phyloP scores from a whole-genome alignment of 92 coral and sea anemone genomes.

The Heteractis magnifica region DNA sequence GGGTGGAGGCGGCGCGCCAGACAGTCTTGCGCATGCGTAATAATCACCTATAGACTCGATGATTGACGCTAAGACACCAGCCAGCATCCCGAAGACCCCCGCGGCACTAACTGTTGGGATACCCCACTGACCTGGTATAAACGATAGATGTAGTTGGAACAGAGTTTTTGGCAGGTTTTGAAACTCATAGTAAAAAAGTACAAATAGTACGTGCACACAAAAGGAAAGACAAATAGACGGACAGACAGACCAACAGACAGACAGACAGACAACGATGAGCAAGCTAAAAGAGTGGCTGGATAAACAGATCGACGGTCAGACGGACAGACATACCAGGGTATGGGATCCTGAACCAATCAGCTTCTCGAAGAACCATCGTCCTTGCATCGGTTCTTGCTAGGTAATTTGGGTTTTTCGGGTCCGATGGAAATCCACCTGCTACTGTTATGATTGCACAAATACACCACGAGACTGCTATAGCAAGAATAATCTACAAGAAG shows the following conservation, averaged over 20 bases:
- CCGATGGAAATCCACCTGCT: conserved; percentile 59
- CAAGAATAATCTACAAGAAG: conserved; percentile 54
- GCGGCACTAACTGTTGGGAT: conserved; percentile 85
- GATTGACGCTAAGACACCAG: conserved; percentile 82
- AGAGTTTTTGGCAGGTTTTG: too few species aligned
- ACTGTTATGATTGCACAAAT: conserved; percentile 74
- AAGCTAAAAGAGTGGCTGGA: too few species aligned
- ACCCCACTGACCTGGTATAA: conserved; percentile 85
- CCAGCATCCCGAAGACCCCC: conserved; percentile 89
- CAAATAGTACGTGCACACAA: too few species aligned
- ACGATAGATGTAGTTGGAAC: not conserved
- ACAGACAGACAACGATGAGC: not conserved
- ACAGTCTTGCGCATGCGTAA: conserved; percentile 85
- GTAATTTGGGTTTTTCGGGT: conserved; percentile 44
- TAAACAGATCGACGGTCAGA: not conserved
- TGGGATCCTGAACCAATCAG: conserved; percentile 77
- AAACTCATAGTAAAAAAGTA: not conserved
- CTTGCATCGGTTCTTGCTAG: conserved; percentile 72
- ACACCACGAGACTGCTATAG: conserved; percentile 66
- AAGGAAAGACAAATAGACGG: too few species aligned
- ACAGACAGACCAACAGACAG: not conserved
- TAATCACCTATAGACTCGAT: conserved; percentile 88
- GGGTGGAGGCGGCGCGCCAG: conserved; percentile 96
- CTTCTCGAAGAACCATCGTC: conserved; percentile 54
- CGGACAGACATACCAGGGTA: conserved; percentile 67